Base-by-base conservation (phyloP, 2,113 vertebrate species). In the Coracopsis vasa region DNA sequence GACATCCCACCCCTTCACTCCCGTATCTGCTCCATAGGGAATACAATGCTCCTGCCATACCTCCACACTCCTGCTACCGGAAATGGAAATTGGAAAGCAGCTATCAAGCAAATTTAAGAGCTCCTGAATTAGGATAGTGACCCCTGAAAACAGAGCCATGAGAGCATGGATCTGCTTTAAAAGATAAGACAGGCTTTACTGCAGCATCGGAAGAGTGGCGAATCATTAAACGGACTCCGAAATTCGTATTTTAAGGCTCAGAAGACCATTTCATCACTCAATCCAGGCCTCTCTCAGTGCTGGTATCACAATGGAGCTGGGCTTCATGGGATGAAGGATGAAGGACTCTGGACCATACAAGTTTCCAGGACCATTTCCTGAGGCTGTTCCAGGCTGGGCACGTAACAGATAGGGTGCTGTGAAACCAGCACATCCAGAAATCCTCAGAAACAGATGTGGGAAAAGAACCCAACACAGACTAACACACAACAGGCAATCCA, bases 1-100 rank as follows among this genome's bases (percentile, higher is more conserved):
- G 45, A 19, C 37, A 48, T 27, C 41, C 35, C 44, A 39, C 1
- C 33, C 73, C 45, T 75, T 39, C 11, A 3, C 11, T 70, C 37
- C 35, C 1, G 0, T 19, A 66, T 13, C 56, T 37, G 33, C 70
- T 54, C 65, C 27, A 23, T 0, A 16, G 24, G 33, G 56, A 54
- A n/a, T 7, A 25, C 7, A 64, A 25, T 7, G 50, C 48, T 86
- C 79, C 39, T 41, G 48, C 16, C 48, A 17, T 18, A 28, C 50
- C 62, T 18, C 79, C 37, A 64, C 60, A 12, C 66, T 85, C 35
- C 47, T 2, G 1, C 39, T 28, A 33, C 58, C 80, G 48, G 48
- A 28, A 83, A 64, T 25, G 33, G 74, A 75, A 85, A 72, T 3
- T 17, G 18, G 56, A 85, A 85, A 73, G 20, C 28, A 83, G 71